Base-by-base conservation (phyloP, 2,888 invertebrate species). In the Harmothoe impar region DNA sequence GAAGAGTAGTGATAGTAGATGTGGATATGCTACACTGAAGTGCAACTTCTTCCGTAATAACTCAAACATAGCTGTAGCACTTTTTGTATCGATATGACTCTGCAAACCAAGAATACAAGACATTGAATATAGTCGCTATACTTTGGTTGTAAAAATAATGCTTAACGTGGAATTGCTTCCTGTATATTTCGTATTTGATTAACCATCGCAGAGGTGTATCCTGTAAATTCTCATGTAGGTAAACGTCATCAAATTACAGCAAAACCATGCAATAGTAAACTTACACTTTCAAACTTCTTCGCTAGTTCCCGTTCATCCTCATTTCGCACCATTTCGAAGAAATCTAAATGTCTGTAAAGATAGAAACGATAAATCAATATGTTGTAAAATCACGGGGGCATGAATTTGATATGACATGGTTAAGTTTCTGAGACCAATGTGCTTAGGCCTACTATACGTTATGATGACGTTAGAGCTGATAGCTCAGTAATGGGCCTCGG, bases 241-340 rank as follows among this genome's bases (percentile, higher is more conserved):
- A 10, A 10, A 43, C 43, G 3, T 43, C 43, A 10, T n/a, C n/a
- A n/a, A n/a, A n/a, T n/a, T n/a, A 43, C 43, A 43, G 43, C 10
- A 43, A 3, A 43, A 43, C 10, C 43, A 43, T 43, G 43, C 10
- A 10, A 43, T 43, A 43, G 43, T 7, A 88, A 10, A 89, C 95
- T 95, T 94, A 96, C 96, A 95, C 97, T 97, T 95, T 98, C 98
- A 96, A 98, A 98, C 94, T 98, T 97, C 92, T 98, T 97, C 5
- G 98, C 98, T 92, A 99, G 96, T 95, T 99, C 98, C 94, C 98
- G 98, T 96, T 99, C 99, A 96, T 99, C 99, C 96, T 99, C 99
- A 94, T 98, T 98, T 84, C 99, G 97, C 33, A 99, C 98, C 98
- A 99, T 99, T 96, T 99, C 99, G 96, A 99, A 99, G 96, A 99